Evolutionary conservation across 2,888 invertebrate species (phyloP).

Genomic region (Cephalotes varians): DNA sequence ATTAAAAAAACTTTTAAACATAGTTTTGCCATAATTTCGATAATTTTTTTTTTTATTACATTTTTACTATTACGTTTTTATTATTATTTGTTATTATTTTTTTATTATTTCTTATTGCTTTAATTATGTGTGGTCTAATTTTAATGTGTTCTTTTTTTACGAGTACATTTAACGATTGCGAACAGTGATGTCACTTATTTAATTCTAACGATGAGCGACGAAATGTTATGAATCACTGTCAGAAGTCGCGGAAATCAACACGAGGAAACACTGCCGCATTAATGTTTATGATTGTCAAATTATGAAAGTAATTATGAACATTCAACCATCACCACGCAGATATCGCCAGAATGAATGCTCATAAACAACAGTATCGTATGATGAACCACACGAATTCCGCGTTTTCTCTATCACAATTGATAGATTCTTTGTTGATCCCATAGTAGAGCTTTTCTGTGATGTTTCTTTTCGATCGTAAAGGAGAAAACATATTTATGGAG

Average conservation of each 20-base stretch:
- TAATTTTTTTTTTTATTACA: no score
- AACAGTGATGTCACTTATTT: constrained; percentile 57
- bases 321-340: constrained; percentile 58
- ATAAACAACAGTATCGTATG: constrained; percentile 41
- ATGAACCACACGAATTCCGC: constrained; percentile 40
- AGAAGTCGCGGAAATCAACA: constrained; percentile 41
- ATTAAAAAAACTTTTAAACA: background rate
- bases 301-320: constrained; percentile 79
- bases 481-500: constrained; percentile 65
- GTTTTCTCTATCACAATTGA: constrained; percentile 56
- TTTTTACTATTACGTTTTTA: no score
- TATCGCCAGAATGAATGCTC: constrained; percentile 45
- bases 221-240: constrained; percentile 35
- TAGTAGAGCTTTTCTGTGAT: no score
- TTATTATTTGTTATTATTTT: no score
- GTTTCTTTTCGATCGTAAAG: constrained; percentile 58
- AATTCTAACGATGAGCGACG: constrained; percentile 49
- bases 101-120: constrained; percentile 5
- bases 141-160: constrained; percentile 28
- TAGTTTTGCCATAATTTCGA: background rate
- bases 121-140: constrained; percentile 35
- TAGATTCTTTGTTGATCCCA: constrained; percentile 55
- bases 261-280: constrained; percentile 55
- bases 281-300: constrained; percentile 72
- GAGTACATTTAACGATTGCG: background rate